Conservation (phyloP, 2,113 vertebrate genomes). For the Corapipo altera region DNA sequence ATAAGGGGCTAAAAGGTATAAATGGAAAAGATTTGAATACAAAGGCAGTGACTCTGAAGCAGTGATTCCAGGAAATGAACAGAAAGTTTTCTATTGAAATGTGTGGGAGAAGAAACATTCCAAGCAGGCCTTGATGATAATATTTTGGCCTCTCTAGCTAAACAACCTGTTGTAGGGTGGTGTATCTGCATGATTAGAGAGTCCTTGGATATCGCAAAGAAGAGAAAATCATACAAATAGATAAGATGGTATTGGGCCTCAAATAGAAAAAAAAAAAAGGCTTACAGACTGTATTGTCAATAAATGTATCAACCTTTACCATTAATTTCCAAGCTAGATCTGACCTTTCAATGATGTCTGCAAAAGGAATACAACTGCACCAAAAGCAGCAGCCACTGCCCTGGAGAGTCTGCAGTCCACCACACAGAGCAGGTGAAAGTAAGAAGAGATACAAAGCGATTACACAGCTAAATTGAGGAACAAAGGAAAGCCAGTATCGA, state of each 20-base stretch:
- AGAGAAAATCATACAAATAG: neutral
- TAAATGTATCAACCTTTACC: neutral
- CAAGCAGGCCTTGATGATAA: neutral
- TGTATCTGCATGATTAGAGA: neutral
- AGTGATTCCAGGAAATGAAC: neutral
- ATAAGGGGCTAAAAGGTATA: neutral
- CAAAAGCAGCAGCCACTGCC: neutral
- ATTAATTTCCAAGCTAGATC: neutral
- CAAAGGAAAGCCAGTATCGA: neutral
- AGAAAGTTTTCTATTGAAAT: neutral
- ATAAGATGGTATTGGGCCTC: neutral
- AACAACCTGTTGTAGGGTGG: neutral
- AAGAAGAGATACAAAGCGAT: fast-evolving
- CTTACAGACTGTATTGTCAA: neutral
- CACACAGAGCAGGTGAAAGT: neutral
- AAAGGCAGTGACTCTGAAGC: neutral
- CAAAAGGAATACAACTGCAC: neutral
- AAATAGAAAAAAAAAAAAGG: neutral
- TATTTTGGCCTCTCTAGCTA: neutral
- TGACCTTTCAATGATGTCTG: neutral
- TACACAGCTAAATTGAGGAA: neutral
- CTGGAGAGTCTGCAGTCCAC: neutral
- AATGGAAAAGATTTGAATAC: neutral
- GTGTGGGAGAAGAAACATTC: neutral
- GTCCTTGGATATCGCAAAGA: neutral